These are phyloP conservation scores for Heliconius ethilla DNA, from an alignment of 2,888 invertebrate genomes.

Conservation along the genomic window DNA sequence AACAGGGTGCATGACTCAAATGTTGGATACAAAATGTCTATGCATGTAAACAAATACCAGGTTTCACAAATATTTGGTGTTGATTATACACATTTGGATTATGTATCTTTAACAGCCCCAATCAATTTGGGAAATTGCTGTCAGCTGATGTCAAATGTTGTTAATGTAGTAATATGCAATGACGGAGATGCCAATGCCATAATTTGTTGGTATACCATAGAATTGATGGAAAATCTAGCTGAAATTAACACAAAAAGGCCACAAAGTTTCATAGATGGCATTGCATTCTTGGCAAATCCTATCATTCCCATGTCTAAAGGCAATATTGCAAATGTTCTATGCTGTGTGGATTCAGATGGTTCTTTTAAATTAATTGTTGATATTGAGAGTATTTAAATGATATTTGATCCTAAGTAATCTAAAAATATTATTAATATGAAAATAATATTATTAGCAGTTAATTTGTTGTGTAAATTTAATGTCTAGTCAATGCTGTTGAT, in stretches of 20 bases:
- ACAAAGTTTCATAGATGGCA: conserved; percentile 73
- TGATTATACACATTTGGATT: conserved; percentile 69
- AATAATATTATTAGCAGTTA: background rate
- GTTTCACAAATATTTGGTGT: conserved; percentile 81
- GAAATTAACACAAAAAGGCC: conserved; percentile 70
- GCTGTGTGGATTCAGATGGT: conserved; percentile 62
- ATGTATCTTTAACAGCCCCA: conserved; percentile 66
- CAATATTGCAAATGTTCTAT: conserved; percentile 57
- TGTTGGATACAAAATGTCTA: conserved; percentile 79
- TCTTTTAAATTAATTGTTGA: conserved; percentile 63
- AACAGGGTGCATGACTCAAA: conserved; percentile 82
- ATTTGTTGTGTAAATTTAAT: background rate
- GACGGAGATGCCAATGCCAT: conserved; percentile 76
- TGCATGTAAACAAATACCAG: conserved; percentile 82
- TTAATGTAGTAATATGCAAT: conserved; percentile 58
- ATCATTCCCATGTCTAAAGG: conserved; percentile 56
- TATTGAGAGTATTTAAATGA: conserved; percentile 44
- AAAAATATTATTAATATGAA: background rate
- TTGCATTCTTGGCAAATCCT: conserved; percentile 72
- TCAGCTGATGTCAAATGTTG: conserved; percentile 48
- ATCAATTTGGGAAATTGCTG: conserved; percentile 54
- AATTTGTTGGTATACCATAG: conserved; percentile 81
- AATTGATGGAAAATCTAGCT: conserved; percentile 64
- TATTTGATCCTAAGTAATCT: background rate
- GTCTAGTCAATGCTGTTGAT: conserved; percentile 1